Percentiles rank a stretch among this genome's conserved stretches.
These are phyloP conservation scores for Arizona elegans DNA, from an alignment of 2,113 vertebrate genomes.

Conservation along the genomic window DNA sequence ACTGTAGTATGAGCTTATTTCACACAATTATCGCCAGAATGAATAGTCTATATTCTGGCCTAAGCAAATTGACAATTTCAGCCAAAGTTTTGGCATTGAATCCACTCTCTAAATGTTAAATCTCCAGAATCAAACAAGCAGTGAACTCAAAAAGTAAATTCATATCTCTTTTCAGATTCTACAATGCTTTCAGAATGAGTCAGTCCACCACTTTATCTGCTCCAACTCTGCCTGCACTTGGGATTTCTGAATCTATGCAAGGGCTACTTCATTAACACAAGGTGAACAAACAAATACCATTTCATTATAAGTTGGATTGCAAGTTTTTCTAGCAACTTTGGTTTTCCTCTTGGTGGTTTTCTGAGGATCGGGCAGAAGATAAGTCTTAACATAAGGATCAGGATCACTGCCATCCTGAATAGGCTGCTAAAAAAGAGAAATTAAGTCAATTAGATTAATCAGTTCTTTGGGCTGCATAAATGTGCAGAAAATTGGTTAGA, in stretches of 20 bases:
- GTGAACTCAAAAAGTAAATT: not conserved
- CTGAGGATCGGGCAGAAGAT: conserved; percentile 93
- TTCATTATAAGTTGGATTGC: conserved; percentile 97
- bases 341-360: conserved; percentile 98
- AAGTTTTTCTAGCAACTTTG: conserved; percentile 92
- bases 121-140: not conserved
- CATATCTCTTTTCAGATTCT: not conserved
- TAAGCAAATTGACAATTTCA: not conserved
- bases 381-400: conserved; percentile 95
- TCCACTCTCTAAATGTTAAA: not conserved
- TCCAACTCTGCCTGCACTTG: not conserved
- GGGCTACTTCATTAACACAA: not conserved
- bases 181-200: not conserved
- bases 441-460: not conserved
- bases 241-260: not conserved
- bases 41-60: not conserved
- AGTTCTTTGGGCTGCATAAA: not conserved
- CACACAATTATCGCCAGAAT: not conserved
- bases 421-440: conserved; percentile 69
- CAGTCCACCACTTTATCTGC: not conserved
- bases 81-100: not conserved
- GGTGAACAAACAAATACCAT: conserved; percentile 75
- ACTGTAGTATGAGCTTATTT: not conserved
- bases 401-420: conserved; percentile 92
- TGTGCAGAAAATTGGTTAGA: accelerated